phyloP scores from a whole-genome alignment of 2,888 invertebrate genomes.

The Congeria kusceri region DNA sequence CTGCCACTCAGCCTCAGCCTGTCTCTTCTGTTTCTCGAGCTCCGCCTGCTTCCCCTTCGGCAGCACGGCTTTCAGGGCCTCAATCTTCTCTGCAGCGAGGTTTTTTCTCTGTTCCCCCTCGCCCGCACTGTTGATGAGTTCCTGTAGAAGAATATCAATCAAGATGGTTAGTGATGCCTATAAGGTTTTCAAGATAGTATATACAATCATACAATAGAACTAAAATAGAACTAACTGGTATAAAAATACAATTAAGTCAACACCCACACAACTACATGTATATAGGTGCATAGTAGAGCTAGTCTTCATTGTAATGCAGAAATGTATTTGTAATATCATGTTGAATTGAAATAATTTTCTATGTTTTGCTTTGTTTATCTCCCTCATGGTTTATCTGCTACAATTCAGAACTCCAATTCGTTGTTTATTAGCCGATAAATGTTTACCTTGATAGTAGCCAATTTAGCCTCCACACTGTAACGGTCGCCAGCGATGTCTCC shows the following conservation, averaged over 20 bases:
- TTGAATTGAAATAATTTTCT: too few species aligned
- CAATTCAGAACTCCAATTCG: too few species aligned
- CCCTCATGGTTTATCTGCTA: too few species aligned
- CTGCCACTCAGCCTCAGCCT: constrained; percentile 90
- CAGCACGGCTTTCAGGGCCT: constrained; percentile 85
- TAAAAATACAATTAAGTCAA: background rate
- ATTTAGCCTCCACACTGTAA: constrained; percentile 96
- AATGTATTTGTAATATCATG: too few species aligned
- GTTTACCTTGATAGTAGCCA: constrained; percentile 87
- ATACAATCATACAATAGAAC: too few species aligned
- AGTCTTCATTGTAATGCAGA: too few species aligned
- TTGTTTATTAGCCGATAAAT: too few species aligned
- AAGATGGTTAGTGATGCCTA: too few species aligned
- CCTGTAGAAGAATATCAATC: constrained; percentile 65
- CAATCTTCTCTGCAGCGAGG: constrained; percentile 90
- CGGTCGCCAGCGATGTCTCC: constrained; percentile 92
- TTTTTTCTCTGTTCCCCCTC: constrained; percentile 89
- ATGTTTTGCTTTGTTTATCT: too few species aligned
- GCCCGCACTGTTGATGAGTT: constrained; percentile 87
- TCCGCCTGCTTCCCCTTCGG: constrained; percentile 76
- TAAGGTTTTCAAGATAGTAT: too few species aligned
- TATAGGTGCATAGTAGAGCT: too few species aligned
- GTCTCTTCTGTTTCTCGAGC: constrained; percentile 75
- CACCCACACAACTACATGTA: background rate
- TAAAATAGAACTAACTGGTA: too few species aligned